These are phyloP conservation scores for Ceratitis capitata DNA, from an alignment of 1,140 invertebrate species.

Conservation along the genomic window DNA sequence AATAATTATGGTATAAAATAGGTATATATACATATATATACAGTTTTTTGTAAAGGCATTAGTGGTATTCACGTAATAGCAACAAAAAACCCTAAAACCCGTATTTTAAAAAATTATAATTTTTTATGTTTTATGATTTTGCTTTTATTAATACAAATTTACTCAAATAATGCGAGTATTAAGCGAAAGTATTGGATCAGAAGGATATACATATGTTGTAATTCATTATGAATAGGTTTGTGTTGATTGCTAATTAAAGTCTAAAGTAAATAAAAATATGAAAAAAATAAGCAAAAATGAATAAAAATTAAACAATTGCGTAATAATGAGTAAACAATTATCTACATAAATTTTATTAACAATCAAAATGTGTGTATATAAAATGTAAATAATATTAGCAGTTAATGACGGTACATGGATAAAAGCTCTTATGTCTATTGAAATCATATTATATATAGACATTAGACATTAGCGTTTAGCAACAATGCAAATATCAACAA, in stretches of 20 bases:
- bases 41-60: neutral
- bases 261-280: neutral
- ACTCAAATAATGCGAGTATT: neutral
- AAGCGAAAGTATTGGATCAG: neutral
- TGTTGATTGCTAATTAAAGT: neutral
- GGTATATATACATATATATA: neutral
- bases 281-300: neutral
- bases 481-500: slow-evolving; percentile 16
- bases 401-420: neutral
- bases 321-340: neutral
- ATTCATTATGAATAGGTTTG: neutral
- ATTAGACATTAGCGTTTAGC: neutral
- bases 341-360: neutral
- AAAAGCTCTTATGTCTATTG: neutral
- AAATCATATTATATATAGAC: too few species aligned
- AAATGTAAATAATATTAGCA: neutral
- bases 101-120: too few species aligned
- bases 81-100: too few species aligned
- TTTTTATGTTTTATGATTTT: neutral
- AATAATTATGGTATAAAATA: too few species aligned
- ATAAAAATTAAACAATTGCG: neutral
- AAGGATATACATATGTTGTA: neutral
- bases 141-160: neutral
- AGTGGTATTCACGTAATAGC: neutral
- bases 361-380: too few species aligned